Conservation (phyloP, 2,113 vertebrate genomes). For the Takifugu bimaculatus region DNA sequence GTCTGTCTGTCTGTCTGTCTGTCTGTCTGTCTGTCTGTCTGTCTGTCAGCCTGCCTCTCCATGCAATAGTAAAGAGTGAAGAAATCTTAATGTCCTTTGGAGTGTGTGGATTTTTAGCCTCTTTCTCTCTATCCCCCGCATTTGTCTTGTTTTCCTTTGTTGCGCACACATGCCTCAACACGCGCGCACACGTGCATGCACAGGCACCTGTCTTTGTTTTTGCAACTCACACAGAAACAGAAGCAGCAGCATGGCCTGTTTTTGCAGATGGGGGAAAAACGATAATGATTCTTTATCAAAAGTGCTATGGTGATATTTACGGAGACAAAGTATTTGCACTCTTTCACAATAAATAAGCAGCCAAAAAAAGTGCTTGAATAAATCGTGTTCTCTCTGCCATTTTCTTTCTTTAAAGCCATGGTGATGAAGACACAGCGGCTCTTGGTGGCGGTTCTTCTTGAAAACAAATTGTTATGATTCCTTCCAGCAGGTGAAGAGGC, state of each 20-base stretch:
- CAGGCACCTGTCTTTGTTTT: constrained; percentile 39
- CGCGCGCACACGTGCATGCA: constrained; percentile 5
- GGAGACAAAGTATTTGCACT: constrained; percentile 41
- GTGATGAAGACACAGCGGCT: constrained; percentile 44
- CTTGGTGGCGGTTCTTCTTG: constrained; percentile 28
- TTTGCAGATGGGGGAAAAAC: constrained; percentile 63
- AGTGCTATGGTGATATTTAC: constrained; percentile 60
- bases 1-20: too few species aligned
- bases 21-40: background rate
- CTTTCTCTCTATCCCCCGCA: constrained; percentile 23
- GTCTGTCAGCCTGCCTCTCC: background rate
- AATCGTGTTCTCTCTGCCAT: constrained; percentile 8
- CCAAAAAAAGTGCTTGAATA: constrained; percentile 19
- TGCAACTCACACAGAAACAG: constrained; percentile 47
- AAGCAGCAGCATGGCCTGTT: constrained; percentile 54
- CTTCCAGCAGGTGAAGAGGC: constrained; percentile 54
- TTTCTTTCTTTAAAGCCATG: constrained; percentile 8
- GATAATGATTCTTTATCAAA: constrained; percentile 56
- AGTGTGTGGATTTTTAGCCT: constrained; percentile 32
- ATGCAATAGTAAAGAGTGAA: constrained; percentile 13
- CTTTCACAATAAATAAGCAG: constrained; percentile 38
- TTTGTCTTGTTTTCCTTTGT: constrained; percentile 38
- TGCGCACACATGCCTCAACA: constrained; percentile 2
- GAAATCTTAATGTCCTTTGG: constrained; percentile 35
- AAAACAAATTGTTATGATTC: constrained; percentile 55